These are phyloP conservation scores for Trissoscelio sp. DNA, from an alignment of 2,888 invertebrate genomes.

Conservation along the genomic window DNA sequence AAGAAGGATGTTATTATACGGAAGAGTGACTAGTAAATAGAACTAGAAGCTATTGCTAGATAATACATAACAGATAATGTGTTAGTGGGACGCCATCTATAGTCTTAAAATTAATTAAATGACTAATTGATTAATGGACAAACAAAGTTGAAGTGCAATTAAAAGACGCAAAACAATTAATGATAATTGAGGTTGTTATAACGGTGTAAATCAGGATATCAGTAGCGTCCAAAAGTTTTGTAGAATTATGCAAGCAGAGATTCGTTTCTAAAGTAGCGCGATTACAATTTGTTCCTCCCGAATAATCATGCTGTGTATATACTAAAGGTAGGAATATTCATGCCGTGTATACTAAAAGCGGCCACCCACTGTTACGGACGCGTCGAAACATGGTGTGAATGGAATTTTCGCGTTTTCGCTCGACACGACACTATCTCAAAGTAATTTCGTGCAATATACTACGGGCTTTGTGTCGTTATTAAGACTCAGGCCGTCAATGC, in stretches of 20 bases:
- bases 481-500: slow-evolving; percentile 11
- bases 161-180: slow-evolving; percentile 26
- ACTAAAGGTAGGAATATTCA: slow-evolving; percentile 38
- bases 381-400: slow-evolving; percentile 31
- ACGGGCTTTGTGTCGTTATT: slow-evolving; percentile 18
- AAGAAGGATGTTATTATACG: no score
- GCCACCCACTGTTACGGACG: slow-evolving; percentile 29
- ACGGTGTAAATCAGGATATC: slow-evolving; percentile 26
- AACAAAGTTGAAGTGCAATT: slow-evolving; percentile 24
- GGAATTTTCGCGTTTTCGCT: slow-evolving; percentile 39
- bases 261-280: slow-evolving; percentile 14
- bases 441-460: slow-evolving; percentile 26
- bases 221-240: slow-evolving; percentile 7
- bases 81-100: no score
- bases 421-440: slow-evolving; percentile 24
- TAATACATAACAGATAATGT: no score
- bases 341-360: slow-evolving; percentile 26
- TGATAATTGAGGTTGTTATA: slow-evolving; percentile 14
- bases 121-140: slow-evolving; percentile 24
- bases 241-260: slow-evolving; percentile 15
- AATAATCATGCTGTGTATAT: slow-evolving; percentile 34
- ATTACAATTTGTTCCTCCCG: slow-evolving; percentile 21
- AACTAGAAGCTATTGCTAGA: no score
- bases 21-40: no score
- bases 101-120: slow-evolving; percentile 32